Base-by-base conservation (phyloP, 1,140 invertebrate species). In the Saxidomus purpurata region DNA sequence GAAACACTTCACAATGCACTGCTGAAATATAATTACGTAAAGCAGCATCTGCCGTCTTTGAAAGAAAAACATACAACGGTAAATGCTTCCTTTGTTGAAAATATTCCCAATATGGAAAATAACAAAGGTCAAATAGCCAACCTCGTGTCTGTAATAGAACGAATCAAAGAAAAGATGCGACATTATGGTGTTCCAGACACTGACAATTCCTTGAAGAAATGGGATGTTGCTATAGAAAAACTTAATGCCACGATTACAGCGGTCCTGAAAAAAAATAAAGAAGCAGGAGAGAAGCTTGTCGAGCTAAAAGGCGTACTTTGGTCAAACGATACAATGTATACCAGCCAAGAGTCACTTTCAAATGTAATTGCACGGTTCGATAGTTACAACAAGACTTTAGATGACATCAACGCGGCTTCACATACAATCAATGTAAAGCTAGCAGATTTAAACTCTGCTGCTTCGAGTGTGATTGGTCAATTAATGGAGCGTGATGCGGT, bases 141-240 rank as follows among this genome's bases (percentile, higher is more conserved):
- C 9, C 34, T 88, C 22, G 59, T 69, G 4, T 43, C 71, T 28
- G 71, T 88, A n/a, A 81, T 88, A 0, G 43, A 61, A 22, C 81
- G 67, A 80, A 81, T 88, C 13, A 88, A 88, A 52, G 47, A 88
- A 0, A 88, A 88, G 34, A 80, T 88, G 86, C 59, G 8, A 0
- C n/a, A 36, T 9, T 88, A 80, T 71, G 86, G 86, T 31, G 52
- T 88, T 9, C 13, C 31, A 8, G 86, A 88, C 47, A 69, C 86
- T 6, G 76, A 88, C 43, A 71, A 40, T 22, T 88, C 86, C 17
- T 11, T 88, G 25, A 69, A 79, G n/a, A 52, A 47, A 9, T 88
- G 86, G 86, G 76, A 80, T n/a, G 6, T 31, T n/a, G 38, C 47
- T 31, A 88, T 88, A 6, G 19, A 34, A 59, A 83, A 74, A 76